Evolutionary conservation across 2,797 vertebrate species (phyloP).

Genomic region (Mus caroli): DNA sequence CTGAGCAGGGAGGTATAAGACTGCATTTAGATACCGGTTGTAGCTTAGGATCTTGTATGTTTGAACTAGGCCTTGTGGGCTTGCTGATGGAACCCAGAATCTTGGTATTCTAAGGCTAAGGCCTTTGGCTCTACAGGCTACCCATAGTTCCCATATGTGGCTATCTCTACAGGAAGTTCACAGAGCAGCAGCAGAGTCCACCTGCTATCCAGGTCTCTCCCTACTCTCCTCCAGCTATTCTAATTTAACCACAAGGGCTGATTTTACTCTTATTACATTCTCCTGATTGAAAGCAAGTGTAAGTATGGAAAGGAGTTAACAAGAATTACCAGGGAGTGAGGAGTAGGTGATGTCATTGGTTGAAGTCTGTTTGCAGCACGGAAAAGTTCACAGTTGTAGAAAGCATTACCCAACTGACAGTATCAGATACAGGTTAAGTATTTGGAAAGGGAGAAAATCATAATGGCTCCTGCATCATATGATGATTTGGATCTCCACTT

Average conservation of each 20-base stretch:
- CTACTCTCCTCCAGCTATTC: background rate
- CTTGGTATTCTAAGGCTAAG: background rate
- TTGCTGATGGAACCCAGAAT: background rate
- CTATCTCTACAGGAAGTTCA: background rate
- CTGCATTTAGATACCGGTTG: background rate
- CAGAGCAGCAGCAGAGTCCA: background rate
- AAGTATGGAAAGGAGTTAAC: background rate
- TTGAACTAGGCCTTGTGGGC: background rate
- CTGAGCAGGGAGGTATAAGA: background rate
- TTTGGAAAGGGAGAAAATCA: constrained; percentile 28
- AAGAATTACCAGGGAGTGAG: background rate
- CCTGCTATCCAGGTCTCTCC: background rate
- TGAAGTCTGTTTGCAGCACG: background rate
- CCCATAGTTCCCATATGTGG: background rate
- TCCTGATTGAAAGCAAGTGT: constrained; percentile 7
- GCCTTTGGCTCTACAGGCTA: background rate
- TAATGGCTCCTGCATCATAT: background rate
- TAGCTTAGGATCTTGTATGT: background rate
- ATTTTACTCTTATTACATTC: background rate
- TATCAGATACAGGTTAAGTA: background rate
- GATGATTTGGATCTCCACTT: background rate
- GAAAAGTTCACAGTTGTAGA: background rate
- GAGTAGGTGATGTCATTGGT: background rate
- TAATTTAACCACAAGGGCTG: background rate
- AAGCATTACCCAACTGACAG: background rate